Evolutionary conservation across 2,888 invertebrate genomes (phyloP).

Genomic region (Nomada hirtipes): DNA sequence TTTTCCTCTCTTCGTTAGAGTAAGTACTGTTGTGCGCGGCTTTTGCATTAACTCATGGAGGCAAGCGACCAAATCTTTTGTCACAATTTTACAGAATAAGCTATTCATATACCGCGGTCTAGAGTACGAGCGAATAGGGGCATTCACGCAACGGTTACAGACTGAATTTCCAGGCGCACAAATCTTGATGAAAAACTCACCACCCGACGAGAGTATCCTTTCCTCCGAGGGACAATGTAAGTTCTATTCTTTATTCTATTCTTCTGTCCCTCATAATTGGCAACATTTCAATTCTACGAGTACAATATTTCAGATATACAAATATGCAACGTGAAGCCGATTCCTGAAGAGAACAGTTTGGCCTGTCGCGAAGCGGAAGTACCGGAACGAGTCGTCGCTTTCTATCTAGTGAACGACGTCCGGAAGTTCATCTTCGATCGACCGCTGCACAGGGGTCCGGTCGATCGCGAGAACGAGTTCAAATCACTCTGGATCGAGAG

Average conservation of each 20-base stretch:
- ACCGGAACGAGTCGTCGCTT: constrained; percentile 94
- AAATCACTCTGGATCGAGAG: constrained; percentile 98
- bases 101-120: constrained; percentile 97
- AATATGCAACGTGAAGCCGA: constrained; percentile 97
- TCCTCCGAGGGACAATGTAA: constrained; percentile 94
- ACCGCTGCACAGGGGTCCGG: constrained; percentile 94
- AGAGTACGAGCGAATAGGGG: constrained; percentile 97
- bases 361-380: constrained; percentile 87
- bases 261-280: neutral
- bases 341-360: constrained; percentile 89
- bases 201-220: constrained; percentile 94
- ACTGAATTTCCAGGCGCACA: constrained; percentile 98
- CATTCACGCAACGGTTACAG: constrained; percentile 96
- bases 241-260: constrained; percentile 24
- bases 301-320: constrained; percentile 89
- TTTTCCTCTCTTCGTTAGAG: constrained; percentile 97
- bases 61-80: neutral
- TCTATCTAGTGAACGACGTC: constrained; percentile 96
- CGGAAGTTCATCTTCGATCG: constrained; percentile 95
- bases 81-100: constrained; percentile 89
- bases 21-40: constrained; percentile 84
- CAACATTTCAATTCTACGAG: neutral
- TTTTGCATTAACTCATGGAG: neutral
- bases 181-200: constrained; percentile 95
- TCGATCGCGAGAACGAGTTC: constrained; percentile 97